phyloP scores from a whole-genome alignment of 2,888 invertebrate species.

The Hydriomena furcata region DNA sequence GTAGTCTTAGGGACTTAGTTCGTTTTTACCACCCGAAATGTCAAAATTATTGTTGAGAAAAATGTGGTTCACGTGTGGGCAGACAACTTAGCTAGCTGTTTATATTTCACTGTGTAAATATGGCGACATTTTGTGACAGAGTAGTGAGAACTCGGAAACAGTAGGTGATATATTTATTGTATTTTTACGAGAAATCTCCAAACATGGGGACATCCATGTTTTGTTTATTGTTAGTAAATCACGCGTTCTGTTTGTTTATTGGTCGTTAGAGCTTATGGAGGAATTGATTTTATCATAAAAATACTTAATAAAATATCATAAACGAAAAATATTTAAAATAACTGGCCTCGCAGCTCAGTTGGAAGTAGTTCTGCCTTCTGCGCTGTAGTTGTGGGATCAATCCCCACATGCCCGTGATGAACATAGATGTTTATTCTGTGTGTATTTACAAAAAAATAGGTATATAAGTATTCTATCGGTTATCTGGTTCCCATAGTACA shows the following conservation, averaged over 20 bases:
- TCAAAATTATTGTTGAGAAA: too few relatives aligned
- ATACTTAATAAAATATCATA: constrained; percentile 11
- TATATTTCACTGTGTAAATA: background rate
- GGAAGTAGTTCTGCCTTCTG: too few relatives aligned
- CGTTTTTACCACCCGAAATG: too few relatives aligned
- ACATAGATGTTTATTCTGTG: too few relatives aligned
- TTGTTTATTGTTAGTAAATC: constrained; percentile 23
- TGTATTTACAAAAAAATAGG: too few relatives aligned
- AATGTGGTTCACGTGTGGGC: too few relatives aligned
- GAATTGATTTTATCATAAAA: constrained; percentile 7
- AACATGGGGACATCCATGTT: constrained; percentile 5
- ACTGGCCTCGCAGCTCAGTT: too few relatives aligned
- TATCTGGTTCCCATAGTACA: too few relatives aligned
- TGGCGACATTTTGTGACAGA: constrained; percentile 11
- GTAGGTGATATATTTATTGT: constrained; percentile 24
- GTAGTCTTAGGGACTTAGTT: too few relatives aligned
- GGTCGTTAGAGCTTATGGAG: background rate
- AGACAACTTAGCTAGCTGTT: constrained; percentile 8
- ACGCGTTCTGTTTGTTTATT: constrained; percentile 3
- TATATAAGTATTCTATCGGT: too few relatives aligned
- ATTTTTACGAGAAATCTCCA: constrained; percentile 18
- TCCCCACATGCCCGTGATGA: too few relatives aligned
- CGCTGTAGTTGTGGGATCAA: too few relatives aligned
- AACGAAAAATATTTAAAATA: background rate
- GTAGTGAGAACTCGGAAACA: constrained; percentile 10